Conservation (phyloP, 2,888 invertebrate genomes). For the Lissocephala sabroskyi region DNA sequence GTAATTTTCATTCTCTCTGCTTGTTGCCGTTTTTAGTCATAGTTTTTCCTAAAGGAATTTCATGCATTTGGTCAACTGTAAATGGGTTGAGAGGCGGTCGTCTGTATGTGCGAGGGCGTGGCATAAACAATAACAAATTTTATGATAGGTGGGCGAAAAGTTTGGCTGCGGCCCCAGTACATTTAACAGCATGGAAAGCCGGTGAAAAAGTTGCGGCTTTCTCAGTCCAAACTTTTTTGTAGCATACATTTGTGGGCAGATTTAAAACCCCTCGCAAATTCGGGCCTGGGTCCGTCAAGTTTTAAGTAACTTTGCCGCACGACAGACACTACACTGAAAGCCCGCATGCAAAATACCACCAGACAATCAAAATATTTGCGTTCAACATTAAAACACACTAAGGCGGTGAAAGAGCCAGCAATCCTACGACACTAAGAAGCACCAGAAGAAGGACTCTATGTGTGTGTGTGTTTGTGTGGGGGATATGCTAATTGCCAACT, state of each 20-base stretch:
- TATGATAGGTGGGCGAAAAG: too few species aligned
- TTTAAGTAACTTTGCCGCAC: constrained; percentile 2
- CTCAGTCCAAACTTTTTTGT: neutral
- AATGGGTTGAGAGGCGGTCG: too few species aligned
- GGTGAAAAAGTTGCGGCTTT: neutral
- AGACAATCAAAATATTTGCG: constrained; percentile 3
- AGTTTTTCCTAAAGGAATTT: too few species aligned
- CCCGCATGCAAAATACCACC: neutral
- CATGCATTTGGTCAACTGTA: too few species aligned
- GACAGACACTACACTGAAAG: neutral
- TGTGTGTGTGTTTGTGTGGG: constrained; percentile 3
- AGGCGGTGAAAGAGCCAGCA: neutral
- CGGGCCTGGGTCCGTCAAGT: neutral
- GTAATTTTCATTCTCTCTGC: constrained; percentile 13
- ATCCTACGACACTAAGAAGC: too few species aligned
- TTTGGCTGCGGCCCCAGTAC: too few species aligned
- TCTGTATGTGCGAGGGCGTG: too few species aligned
- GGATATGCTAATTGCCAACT: constrained; percentile 57
- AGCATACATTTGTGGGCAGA: too few species aligned
- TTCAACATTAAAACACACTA: neutral
- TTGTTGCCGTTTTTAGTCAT: too few species aligned
- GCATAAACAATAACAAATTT: too few species aligned
- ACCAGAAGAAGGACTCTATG: neutral
- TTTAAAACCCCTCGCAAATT: neutral
- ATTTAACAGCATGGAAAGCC: too few species aligned